A percentile compares a stretch with the other conserved stretches of the same genome.
phyloP scores from a whole-genome alignment of 2,797 vertebrate genomes.

The Tragelaphus oryx region DNA sequence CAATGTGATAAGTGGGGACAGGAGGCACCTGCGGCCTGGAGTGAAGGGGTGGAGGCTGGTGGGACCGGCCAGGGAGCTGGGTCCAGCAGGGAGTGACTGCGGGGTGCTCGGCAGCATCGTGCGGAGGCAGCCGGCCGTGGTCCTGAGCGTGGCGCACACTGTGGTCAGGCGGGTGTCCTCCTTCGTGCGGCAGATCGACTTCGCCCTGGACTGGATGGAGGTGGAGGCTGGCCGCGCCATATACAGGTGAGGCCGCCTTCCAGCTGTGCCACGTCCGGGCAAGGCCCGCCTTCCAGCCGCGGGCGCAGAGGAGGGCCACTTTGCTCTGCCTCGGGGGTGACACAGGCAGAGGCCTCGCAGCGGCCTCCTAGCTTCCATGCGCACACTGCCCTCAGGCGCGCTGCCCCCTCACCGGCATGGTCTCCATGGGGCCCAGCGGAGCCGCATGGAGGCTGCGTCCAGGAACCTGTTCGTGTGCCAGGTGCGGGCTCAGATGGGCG shows the following conservation, averaged over 20 bases:
- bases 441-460: not conserved
- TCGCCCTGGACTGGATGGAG: slow-evolving; percentile 97
- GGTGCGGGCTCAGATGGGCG: fast-evolving
- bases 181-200: slow-evolving; percentile 95
- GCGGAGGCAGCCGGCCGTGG: slow-evolving; percentile 90
- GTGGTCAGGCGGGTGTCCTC: slow-evolving; percentile 92
- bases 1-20: not conserved
- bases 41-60: not conserved
- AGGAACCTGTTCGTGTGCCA: not conserved
- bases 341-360: not conserved
- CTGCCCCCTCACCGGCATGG: fast-evolving
- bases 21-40: not conserved
- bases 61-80: fast-evolving
- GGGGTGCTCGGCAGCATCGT: slow-evolving; percentile 86
- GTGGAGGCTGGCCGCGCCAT: slow-evolving; percentile 93
- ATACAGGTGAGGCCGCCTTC: slow-evolving; percentile 84
- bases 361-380: not conserved
- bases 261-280: slow-evolving; percentile 90
- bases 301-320: not conserved
- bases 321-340: not conserved
- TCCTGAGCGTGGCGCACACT: slow-evolving; percentile 91
- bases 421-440: not conserved
- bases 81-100: not conserved
- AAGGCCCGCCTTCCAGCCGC: not conserved
- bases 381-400: too few relatives aligned